phyloP scores from a whole-genome alignment of 2,113 vertebrate genomes.

The Ptychochromis oligacanthus region DNA sequence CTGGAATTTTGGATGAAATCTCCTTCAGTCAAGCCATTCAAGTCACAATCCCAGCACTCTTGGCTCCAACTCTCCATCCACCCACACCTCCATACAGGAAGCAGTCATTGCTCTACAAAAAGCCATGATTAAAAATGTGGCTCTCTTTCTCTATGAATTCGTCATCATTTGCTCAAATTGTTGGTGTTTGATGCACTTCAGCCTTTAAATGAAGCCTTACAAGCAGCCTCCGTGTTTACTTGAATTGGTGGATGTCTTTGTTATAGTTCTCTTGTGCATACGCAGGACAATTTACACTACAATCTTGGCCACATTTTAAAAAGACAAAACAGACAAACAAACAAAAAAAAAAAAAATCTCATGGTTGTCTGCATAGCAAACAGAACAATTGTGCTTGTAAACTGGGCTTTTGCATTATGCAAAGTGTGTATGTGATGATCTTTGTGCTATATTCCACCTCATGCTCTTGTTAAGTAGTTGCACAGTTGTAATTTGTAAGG shows the following conservation, averaged over 20 bases:
- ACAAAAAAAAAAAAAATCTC: background rate
- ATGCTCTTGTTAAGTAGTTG: no score
- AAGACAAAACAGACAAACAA: background rate
- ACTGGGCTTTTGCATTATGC: no score
- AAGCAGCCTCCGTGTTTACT: background rate
- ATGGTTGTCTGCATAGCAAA: no score
- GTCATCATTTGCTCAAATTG: background rate
- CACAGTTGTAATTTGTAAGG: no score
- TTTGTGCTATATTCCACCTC: no score
- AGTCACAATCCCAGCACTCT: background rate
- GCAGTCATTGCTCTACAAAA: background rate
- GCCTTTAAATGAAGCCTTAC: no score
- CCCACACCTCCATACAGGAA: background rate
- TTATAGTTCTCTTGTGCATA: no score
- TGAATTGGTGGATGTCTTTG: no score
- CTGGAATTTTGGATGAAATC: background rate
- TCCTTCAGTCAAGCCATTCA: background rate
- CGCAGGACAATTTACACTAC: no score
- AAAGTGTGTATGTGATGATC: no score
- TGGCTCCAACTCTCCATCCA: background rate
- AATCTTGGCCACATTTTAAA: background rate
- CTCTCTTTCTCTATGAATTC: background rate
- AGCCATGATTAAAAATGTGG: background rate
- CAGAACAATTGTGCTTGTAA: no score
- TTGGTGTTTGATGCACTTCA: background rate